These are phyloP conservation scores for Pogonus chalceus DNA, from an alignment of 1,140 invertebrate species.

Conservation along the genomic window DNA sequence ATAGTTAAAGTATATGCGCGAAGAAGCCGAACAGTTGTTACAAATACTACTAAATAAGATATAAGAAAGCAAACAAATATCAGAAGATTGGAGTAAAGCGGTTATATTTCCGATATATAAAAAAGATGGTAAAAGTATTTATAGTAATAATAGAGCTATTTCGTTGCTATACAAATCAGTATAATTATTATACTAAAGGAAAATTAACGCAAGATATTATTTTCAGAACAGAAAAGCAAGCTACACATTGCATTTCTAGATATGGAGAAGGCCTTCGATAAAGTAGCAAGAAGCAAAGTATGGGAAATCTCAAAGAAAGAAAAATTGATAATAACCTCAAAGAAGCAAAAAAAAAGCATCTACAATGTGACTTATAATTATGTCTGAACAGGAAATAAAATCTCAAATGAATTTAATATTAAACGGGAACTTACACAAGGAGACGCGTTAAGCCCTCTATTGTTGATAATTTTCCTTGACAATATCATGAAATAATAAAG, in stretches of 20 bases:
- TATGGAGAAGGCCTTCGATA: conserved; percentile 12
- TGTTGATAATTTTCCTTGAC: background rate
- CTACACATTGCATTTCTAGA: conserved; percentile 8
- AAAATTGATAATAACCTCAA: background rate
- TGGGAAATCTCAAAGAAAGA: conserved; percentile 7
- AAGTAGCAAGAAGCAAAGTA: conserved; percentile 4
- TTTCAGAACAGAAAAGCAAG: background rate
- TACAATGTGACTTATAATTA: background rate
- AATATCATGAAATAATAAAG: background rate
- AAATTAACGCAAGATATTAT: conserved; percentile 5
- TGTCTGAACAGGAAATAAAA: background rate
- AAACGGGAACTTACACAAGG: background rate
- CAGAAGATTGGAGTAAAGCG: conserved; percentile 12
- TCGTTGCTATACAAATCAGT: conserved; percentile 6
- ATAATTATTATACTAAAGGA: conserved; percentile 8
- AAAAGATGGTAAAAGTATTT: conserved; percentile 14
- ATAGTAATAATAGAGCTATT: conserved; percentile 11
- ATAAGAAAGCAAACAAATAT: conserved; percentile 15
- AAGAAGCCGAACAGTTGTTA: conserved; percentile 8
- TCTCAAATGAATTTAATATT: background rate
- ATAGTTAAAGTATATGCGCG: conserved; percentile 15
- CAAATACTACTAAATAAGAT: conserved; percentile 12
- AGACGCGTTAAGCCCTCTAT: background rate
- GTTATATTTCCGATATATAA: conserved; percentile 17
- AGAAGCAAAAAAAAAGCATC: background rate